Conservation (phyloP, 2,888 invertebrate species). For the Apeira syringaria region DNA sequence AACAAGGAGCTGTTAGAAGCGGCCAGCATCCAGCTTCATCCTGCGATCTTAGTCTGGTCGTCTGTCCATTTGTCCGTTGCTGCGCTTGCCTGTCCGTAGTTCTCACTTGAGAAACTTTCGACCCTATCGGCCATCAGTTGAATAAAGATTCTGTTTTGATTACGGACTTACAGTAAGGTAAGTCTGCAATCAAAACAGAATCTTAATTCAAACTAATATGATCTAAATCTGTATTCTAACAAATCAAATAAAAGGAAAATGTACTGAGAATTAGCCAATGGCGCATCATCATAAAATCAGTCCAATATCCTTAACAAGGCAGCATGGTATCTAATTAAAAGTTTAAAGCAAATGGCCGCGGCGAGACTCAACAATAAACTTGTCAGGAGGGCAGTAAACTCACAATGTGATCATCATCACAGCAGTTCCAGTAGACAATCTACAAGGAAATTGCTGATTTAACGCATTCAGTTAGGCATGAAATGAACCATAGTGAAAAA, state of each 20-base stretch:
- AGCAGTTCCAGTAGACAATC: conserved; percentile 29
- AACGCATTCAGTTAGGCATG: not conserved
- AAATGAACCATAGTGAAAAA: not conserved
- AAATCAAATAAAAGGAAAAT: conserved; percentile 40
- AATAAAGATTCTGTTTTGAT: too few relatives aligned
- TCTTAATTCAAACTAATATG: conserved; percentile 11
- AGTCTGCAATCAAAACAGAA: conserved; percentile 6
- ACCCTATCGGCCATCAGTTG: too few relatives aligned
- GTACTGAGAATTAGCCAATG: conserved; percentile 44
- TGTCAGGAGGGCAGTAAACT: conserved; percentile 57
- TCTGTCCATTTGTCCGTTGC: too few relatives aligned
- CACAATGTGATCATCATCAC: conserved; percentile 39
- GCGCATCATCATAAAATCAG: conserved; percentile 54
- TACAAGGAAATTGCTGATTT: conserved; percentile 1
- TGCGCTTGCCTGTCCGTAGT: too few relatives aligned
- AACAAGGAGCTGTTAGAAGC: too few relatives aligned
- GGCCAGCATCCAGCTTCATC: too few relatives aligned
- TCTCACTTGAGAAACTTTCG: too few relatives aligned
- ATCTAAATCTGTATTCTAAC: conserved; percentile 17
- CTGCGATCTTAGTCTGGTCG: too few relatives aligned
- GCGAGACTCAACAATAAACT: conserved; percentile 57
- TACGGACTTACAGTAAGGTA: too few relatives aligned
- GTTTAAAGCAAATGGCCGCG: conserved; percentile 60
- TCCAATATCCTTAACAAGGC: conserved; percentile 64
- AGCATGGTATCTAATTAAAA: conserved; percentile 67